phyloP scores from a whole-genome alignment of 1,140 invertebrate species.

The Bombyx mori region ASM3026992v2 NC_085121.1:5229501-5230000 shows the following conservation, averaged over 20 bases:
- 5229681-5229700: too few relatives aligned
- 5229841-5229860: slow-evolving; percentile 42
- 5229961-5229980: too few relatives aligned
- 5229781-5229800: slow-evolving; percentile 27
- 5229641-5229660: too few relatives aligned
- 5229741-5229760: not conserved
- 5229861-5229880: slow-evolving; percentile 47
- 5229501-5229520: too few relatives aligned
- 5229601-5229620: too few relatives aligned
- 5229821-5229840: slow-evolving; percentile 28
- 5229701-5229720: not conserved
- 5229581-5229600: too few relatives aligned
- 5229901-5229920: slow-evolving; percentile 34
- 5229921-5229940: slow-evolving; percentile 8
- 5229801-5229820: slow-evolving; percentile 26
- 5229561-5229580: too few relatives aligned
- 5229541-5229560: too few relatives aligned
- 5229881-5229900: slow-evolving; percentile 43
- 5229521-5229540: too few relatives aligned
- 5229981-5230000: too few relatives aligned
- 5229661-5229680: too few relatives aligned
- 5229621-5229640: too few relatives aligned
- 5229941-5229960: not conserved
- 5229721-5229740: slow-evolving; percentile 1
- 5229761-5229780: not conserved